These are phyloP conservation scores for Pteropus rufus DNA, from an alignment of 2,797 vertebrate species.

Conservation along the genomic window DNA sequence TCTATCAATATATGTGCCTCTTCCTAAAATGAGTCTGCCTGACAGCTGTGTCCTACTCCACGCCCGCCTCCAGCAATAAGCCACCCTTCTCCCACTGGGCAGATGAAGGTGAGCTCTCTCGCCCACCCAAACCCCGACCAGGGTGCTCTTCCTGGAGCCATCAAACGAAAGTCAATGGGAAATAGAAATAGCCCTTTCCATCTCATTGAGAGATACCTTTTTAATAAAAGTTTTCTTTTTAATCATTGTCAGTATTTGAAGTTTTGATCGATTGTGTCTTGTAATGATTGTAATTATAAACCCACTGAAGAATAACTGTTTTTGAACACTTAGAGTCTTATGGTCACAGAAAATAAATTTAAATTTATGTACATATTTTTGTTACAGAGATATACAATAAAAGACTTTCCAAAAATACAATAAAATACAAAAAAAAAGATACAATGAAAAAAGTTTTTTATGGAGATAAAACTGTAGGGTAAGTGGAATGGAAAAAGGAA, in stretches of 20 bases:
- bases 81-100: not conserved
- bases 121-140: not conserved
- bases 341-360: not conserved
- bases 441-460: not conserved
- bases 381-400: not conserved
- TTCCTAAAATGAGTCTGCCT: not conserved
- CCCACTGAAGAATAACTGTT: not conserved
- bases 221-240: not conserved
- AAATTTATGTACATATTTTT: not conserved
- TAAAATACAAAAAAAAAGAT: not conserved
- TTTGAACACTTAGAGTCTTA: not conserved
- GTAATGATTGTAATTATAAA: not conserved
- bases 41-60: not conserved
- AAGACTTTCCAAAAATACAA: not conserved
- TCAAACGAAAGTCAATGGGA: not conserved
- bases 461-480: not conserved
- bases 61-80: not conserved
- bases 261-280: not conserved
- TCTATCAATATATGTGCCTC: not conserved
- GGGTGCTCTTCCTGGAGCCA: not conserved
- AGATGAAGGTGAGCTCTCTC: not conserved
- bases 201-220: not conserved
- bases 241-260: not conserved
- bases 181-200: not conserved
- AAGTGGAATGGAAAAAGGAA: not conserved